phyloP scores from a whole-genome alignment of 2,888 invertebrate species.

The Dione vanillae region DNA sequence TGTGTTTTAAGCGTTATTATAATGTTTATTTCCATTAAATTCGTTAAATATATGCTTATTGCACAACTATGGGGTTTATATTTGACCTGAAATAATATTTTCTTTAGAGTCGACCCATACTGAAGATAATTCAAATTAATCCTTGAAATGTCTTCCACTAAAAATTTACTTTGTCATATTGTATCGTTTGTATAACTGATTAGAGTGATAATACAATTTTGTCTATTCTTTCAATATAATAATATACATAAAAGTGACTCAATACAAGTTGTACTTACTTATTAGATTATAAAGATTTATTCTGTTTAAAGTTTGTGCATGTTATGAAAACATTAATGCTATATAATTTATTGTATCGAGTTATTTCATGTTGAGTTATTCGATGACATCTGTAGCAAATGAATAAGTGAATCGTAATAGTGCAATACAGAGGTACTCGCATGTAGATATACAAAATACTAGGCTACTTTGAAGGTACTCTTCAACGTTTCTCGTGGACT shows the following conservation, averaged over 20 bases:
- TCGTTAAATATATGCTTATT: background rate
- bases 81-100: background rate
- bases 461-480: no score
- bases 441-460: no score
- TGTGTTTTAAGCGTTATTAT: background rate
- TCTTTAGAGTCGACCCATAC: background rate
- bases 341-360: slow-evolving; percentile 25
- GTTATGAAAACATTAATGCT: slow-evolving; percentile 3
- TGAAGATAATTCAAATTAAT: background rate
- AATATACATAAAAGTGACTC: no score
- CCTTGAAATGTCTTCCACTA: background rate
- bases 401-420: slow-evolving; percentile 39
- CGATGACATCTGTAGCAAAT: slow-evolving; percentile 43
- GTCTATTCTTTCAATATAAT: no score
- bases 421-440: background rate
- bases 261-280: no score
- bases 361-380: slow-evolving; percentile 33
- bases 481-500: no score
- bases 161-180: background rate
- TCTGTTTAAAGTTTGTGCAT: background rate
- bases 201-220: background rate
- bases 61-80: background rate
- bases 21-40: background rate
- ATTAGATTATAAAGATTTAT: background rate
- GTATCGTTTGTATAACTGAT: background rate